Base-by-base conservation (phyloP, 2,888 invertebrate species). In the Palloptera scutellata region DNA sequence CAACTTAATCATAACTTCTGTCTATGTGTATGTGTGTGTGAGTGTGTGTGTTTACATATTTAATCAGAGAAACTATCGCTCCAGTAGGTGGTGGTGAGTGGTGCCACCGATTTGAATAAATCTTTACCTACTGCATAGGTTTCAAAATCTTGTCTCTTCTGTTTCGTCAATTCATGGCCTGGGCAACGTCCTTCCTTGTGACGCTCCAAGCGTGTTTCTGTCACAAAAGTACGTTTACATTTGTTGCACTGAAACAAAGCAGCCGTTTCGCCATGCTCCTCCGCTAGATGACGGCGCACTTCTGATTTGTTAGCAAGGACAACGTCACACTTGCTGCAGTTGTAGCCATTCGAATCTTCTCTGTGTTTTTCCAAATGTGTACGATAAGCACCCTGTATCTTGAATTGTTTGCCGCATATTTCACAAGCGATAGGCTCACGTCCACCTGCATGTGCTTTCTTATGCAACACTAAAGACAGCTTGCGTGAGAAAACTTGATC, bases 391-490 rank as follows among this genome's bases (percentile, higher is more conserved):
- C 83, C 79, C 54, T 82, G 83, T 67, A 86, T 83, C 67, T 86
- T 84, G 70, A 87, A 87, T 61, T 81, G 77, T 61, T 84, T 83
- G 43, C 82, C 81, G 74, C 86, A 86, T 4, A 85, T 80, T 61
- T 82, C 79, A 66, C 86, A 86, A 8, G 77, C 78, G 69, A 83
- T 80, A 1, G 73, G 77, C 61, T 85, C 81, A 48, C 81, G 81
- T 45, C 82, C 78, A 10, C 78, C 83, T 6, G 76, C 79, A 71
- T 88, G 88, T 11, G 82, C 83, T 66, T 86, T 86, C 62, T 86
- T 82, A 72, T 88, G 88, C 70, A 87, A 81, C 54, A 86, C 85
- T 30, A 88, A 80, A 55, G 86, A 86, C 59, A 86, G 86, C 55
- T 86, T 85, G 64, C 86, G 86, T 1, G 86, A 80, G 73, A 88